These are phyloP conservation scores for Rhamphomyia laevipes DNA, from an alignment of 2,888 invertebrate genomes.

Conservation along the genomic window DNA sequence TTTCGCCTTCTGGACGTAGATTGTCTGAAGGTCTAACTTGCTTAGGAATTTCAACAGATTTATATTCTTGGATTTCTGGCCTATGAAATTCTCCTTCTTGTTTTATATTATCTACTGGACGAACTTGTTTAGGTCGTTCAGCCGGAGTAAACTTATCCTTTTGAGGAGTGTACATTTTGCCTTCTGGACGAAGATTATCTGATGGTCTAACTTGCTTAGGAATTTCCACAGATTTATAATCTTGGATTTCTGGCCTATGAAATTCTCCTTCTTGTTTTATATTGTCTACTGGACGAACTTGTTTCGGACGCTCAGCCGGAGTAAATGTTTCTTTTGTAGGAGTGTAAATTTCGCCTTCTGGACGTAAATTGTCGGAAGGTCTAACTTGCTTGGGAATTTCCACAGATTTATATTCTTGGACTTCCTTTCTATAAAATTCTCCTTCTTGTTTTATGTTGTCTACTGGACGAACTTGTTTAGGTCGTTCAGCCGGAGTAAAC, in stretches of 20 bases:
- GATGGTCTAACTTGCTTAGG: too few relatives aligned
- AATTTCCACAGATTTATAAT: too few relatives aligned
- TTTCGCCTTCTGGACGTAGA: too few relatives aligned
- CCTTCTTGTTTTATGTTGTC: constrained; percentile 45
- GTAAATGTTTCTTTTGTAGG: constrained; percentile 31
- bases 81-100: constrained; percentile 46
- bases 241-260: constrained; percentile 8
- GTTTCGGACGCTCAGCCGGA: constrained; percentile 36
- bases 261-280: constrained; percentile 11
- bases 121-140: constrained; percentile 7
- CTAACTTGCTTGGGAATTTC: too few relatives aligned
- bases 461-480: constrained; percentile 34
- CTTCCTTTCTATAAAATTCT: constrained; percentile 35
- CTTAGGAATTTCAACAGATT: too few relatives aligned
- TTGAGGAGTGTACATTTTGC: constrained; percentile 17
- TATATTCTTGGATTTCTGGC: constrained; percentile 34
- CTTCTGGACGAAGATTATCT: too few relatives aligned
- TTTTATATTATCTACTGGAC: constrained; percentile 40
- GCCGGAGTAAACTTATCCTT: constrained; percentile 27
- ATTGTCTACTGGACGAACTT: constrained; percentile 37
- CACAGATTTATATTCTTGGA: too few relatives aligned
- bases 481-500: constrained; percentile 33
- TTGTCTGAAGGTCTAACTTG: too few relatives aligned
- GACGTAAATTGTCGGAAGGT: too few relatives aligned
- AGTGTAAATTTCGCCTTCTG: constrained; percentile 37